Evolutionary conservation across 2,888 invertebrate species (phyloP), one percentile per base, ranked within the genome.

Genomic region (Carpatolechia fugitivella): DNA sequence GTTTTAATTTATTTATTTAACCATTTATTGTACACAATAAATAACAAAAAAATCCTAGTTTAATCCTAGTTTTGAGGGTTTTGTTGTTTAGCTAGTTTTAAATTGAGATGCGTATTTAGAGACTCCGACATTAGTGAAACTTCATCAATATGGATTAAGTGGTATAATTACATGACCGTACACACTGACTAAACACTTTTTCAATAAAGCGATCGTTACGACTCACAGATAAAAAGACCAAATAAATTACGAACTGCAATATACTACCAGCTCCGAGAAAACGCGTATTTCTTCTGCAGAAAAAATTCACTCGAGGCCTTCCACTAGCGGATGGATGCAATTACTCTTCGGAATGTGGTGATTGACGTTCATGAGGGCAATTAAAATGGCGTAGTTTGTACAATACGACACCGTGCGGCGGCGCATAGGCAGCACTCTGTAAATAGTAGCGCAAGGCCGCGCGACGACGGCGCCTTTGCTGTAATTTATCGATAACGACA

Each of bases 391-490:
- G 60, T 59, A 57, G 60, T 60, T 29, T 24, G 41, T 33, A 38
- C 57, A 59, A 44, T 29, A 62, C 63, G 61, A 61, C 64, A 64
- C 59, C 65, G 70, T n/a, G n/a, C n/a, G n/a, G n/a, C 60, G 66
- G 61, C 68, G 57, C 31, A 50, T 36, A 68, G 68, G 52, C 59
- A 62, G 66, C 74, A 80, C 70, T 74, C 76, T 77, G 74, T 80
- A 82, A 85, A 87, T 86, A 87, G 81, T 80, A 80, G 73, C 66
- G 73, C 87, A 82, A 88, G 87, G 89, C 76, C 85, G 69, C 69
- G 69, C 65, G 62, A 62, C 65, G 62, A 62, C 66, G 76, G 69
- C 69, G 66, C 61, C 74, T 76, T 71, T 66, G 70, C 62, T 62
- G 77, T 74, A 76, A 80, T 78, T 80, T 80, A 78, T 80, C 72